A percentile compares a stretch with the other conserved stretches of the same genome.
Conservation (phyloP, 2,797 vertebrate species). For the Pagetopsis macropterus region DNA sequence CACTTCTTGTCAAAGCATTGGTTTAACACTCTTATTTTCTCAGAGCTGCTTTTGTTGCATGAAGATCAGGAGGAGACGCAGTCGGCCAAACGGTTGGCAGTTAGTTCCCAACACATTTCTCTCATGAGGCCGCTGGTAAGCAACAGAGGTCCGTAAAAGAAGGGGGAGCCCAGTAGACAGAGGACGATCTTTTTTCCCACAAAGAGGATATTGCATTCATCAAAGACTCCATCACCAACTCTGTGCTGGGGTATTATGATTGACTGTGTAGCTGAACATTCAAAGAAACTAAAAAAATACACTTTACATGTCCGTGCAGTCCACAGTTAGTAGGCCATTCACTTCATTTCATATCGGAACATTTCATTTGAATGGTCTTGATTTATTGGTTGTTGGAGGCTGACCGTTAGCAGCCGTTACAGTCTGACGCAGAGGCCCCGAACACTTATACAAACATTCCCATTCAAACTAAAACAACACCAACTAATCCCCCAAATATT, state of each 20-base stretch:
- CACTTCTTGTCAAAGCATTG: constrained; percentile 20
- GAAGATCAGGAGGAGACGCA: constrained; percentile 27
- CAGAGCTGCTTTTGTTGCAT: constrained; percentile 31
- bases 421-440: constrained; percentile 32
- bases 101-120: constrained; percentile 27
- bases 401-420: constrained; percentile 35
- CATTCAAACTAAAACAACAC: constrained; percentile 70
- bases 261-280: constrained; percentile 20
- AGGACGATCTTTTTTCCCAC: constrained; percentile 28
- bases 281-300: constrained; percentile 47
- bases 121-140: constrained; percentile 39
- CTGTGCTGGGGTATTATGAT: constrained; percentile 11
- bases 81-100: constrained; percentile 19
- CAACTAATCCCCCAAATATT: constrained; percentile 65
- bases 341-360: constrained; percentile 47
- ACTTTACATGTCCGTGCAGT: neutral
- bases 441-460: constrained; percentile 67
- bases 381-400: constrained; percentile 30
- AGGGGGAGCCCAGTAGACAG: too few relatives aligned
- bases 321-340: constrained; percentile 34
- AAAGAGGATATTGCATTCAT: constrained; percentile 15
- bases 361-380: constrained; percentile 15
- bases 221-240: constrained; percentile 22
- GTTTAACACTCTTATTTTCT: constrained; percentile 15
- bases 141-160: constrained; percentile 27